A percentile compares a stretch with the other conserved stretches of the same genome.
These are phyloP conservation scores for Emmelina monodactyla DNA, from an alignment of 2,888 invertebrate genomes.

Conservation along the genomic window DNA sequence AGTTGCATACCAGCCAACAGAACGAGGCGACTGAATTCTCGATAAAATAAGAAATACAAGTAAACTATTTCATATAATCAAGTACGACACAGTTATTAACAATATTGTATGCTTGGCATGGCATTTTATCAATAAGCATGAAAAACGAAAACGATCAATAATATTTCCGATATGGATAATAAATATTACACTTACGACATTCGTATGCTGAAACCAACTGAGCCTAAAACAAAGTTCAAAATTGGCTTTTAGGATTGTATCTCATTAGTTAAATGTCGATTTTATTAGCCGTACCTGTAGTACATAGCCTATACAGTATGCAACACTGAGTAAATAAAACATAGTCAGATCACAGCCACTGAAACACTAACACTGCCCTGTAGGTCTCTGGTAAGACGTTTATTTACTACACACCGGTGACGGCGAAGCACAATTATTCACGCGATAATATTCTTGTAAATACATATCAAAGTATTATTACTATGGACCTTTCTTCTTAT, in stretches of 20 bases:
- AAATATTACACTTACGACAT: conserved; percentile 29
- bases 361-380: conserved; percentile 11
- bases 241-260: too few relatives aligned
- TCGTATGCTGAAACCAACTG: conserved; percentile 20
- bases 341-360: background rate
- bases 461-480: conserved; percentile 23
- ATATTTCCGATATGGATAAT: conserved; percentile 4
- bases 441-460: conserved; percentile 44
- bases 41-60: too few relatives aligned
- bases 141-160: too few relatives aligned
- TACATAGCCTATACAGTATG: background rate
- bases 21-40: too few relatives aligned
- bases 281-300: too few relatives aligned
- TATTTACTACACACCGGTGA: conserved; percentile 33
- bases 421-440: conserved; percentile 40
- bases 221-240: conserved; percentile 28
- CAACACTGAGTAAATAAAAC: background rate
- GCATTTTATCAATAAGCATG: too few relatives aligned
- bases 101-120: too few relatives aligned
- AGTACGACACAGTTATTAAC: too few relatives aligned
- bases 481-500: too few relatives aligned
- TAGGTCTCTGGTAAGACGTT: conserved; percentile 15
- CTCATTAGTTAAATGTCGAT: too few relatives aligned
- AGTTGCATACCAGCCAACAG: too few relatives aligned
- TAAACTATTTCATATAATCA: too few relatives aligned